Evolutionary conservation across 2,888 invertebrate species (phyloP), one percentile per base, ranked within the genome.

Genomic region (Girardia tigrina): DNA sequence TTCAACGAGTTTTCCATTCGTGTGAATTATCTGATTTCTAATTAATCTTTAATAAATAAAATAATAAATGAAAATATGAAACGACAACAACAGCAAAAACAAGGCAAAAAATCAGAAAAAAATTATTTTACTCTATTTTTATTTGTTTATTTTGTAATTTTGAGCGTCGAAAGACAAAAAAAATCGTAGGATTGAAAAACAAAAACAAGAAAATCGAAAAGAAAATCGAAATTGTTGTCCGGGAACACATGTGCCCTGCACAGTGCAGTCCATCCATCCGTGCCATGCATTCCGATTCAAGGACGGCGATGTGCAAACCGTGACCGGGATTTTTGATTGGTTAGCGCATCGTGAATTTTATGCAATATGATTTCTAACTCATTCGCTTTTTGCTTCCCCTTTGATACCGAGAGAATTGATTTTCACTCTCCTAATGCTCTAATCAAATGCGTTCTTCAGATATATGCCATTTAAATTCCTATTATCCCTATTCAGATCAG

Each of bases 381-480:
- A 56, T 56, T 56, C 56, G 56, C 56, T 56, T 56, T 56, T 56
- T n/a, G 20, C 23, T 56, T 23, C 56, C 56, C n/a, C 23, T 36
- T 56, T 56, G 56, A 56, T 56, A 56, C n/a, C 56, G 56, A 56
- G 56, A 56, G 56, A 56, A 56, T 56, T 56, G 56, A 56, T 56
- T 56, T 56, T 56, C 56, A 56, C 56, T 56, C 56, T 56, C 56
- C 8, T 12, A 56, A 56, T 56, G 56, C 56, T 56, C 56, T 56
- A 56, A 56, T 56, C 56, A 56, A 56, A 56, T 56, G 20, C 56
- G 56, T 56, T 56, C 56, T 56, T 56, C 56, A 56, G 56, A 56
- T 56, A 56, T 56, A 56, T 56, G 56, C 56, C 56, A 56, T 56
- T 56, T 56, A 56, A 56, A 56, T 56, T 56, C 56, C 56, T 56